These are phyloP conservation scores for Macheiramphus alcinus DNA, from an alignment of 2,113 vertebrate species.

Conservation along the genomic window DNA sequence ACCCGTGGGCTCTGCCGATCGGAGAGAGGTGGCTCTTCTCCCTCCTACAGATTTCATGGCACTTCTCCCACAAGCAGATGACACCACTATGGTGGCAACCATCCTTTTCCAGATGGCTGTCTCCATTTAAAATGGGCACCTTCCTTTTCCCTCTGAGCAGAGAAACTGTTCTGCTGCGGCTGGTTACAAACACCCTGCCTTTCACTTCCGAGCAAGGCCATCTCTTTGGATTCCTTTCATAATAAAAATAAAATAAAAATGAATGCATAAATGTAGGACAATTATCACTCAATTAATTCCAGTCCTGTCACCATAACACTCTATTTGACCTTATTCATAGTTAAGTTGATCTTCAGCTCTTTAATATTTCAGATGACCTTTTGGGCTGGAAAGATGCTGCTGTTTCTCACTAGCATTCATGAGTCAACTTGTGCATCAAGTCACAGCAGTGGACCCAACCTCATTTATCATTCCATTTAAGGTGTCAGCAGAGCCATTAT, in stretches of 20 bases:
- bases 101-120: not conserved
- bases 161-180: not conserved
- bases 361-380: constrained; percentile 27
- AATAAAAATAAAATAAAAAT: not conserved
- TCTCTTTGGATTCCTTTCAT: not conserved
- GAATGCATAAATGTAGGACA: not conserved
- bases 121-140: fast-evolving
- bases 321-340: not conserved
- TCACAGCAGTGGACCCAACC: not conserved
- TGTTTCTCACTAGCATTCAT: not conserved
- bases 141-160: not conserved
- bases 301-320: not conserved
- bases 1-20: fast-evolving
- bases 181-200: not conserved
- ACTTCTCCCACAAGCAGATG: not conserved
- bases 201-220: fast-evolving
- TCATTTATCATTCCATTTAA: constrained; percentile 67
- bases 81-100: not conserved
- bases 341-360: not conserved
- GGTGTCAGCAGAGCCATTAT: constrained; percentile 46
- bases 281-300: constrained; percentile 36
- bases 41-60: not conserved
- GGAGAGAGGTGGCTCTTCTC: not conserved
- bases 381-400: not conserved
- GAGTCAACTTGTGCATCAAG: not conserved